Percentiles rank a stretch among this genome's conserved stretches.
These are phyloP conservation scores for Sepioteuthis lessoniana DNA, from an alignment of 2,888 invertebrate species.

Conservation along the genomic window DNA sequence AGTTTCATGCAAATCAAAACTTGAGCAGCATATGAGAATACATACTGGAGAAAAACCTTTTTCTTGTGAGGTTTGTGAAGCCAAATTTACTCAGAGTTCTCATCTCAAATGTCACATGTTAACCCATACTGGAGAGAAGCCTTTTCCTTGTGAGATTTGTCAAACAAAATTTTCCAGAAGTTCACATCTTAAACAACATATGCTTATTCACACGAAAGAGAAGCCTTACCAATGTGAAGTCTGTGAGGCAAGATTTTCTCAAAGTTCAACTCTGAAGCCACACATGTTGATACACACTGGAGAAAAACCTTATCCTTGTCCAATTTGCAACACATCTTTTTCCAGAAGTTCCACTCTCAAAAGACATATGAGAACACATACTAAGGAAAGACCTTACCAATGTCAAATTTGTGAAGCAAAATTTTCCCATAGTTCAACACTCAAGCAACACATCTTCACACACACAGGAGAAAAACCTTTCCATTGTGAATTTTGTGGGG, in stretches of 20 bases:
- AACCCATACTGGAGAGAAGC: constrained; percentile 38
- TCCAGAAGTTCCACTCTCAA: background rate
- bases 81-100: background rate
- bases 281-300: background rate
- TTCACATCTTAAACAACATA: background rate
- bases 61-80: background rate
- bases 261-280: background rate
- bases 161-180: background rate
- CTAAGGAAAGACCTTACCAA: constrained; percentile 34
- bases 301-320: background rate
- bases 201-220: background rate
- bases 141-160: background rate
- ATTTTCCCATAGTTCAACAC: background rate
- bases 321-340: background rate
- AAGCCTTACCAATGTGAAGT: constrained; percentile 35
- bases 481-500: background rate
- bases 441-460: background rate
- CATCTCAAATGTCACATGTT: background rate
- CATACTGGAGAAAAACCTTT: background rate
- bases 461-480: constrained; percentile 24
- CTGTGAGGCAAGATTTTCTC: background rate
- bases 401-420: background rate
- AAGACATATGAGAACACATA: background rate
- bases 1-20: too few species aligned
- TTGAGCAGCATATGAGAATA: too few species aligned